These are phyloP conservation scores for Bufo gargarizans DNA, from an alignment of 2,113 vertebrate species.

Conservation along the genomic window DNA sequence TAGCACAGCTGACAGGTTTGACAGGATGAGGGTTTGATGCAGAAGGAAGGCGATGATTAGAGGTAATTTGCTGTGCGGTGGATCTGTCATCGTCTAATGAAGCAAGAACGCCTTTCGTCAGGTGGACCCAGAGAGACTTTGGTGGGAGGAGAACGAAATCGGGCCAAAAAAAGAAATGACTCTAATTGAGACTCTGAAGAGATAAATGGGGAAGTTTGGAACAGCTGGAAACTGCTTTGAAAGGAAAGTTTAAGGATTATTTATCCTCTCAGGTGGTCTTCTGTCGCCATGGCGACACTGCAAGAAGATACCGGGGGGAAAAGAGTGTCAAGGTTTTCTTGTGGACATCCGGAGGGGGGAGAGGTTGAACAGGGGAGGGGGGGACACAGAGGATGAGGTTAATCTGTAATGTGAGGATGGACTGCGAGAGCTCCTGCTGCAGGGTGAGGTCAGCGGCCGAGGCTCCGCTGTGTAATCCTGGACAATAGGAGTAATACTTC, in stretches of 20 bases:
- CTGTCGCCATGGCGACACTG: conserved; percentile 66
- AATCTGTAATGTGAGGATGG: not conserved
- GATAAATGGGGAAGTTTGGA: conserved; percentile 70
- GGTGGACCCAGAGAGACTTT: conserved; percentile 73
- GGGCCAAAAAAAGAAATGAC: conserved; percentile 64
- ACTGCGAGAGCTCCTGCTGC: too few species aligned
- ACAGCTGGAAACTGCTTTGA: conserved; percentile 66
- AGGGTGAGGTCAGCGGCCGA: too few species aligned
- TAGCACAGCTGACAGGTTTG: conserved; percentile 44
- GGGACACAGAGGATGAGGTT: conserved; percentile 62
- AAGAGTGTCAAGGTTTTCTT: conserved; percentile 46
- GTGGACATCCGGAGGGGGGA: conserved; percentile 33
- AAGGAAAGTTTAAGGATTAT: conserved; percentile 66
- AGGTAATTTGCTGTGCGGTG: conserved; percentile 72
- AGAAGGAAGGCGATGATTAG: conserved; percentile 74
- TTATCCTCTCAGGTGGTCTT: conserved; percentile 69
- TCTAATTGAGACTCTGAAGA: conserved; percentile 73
- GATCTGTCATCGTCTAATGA: conserved; percentile 76
- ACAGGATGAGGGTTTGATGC: conserved; percentile 35
- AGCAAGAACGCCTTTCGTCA: conserved; percentile 73
- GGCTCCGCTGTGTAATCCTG: too few species aligned
- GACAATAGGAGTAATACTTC: too few species aligned
- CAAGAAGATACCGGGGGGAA: conserved; percentile 32
- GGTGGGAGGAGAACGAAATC: conserved; percentile 68
- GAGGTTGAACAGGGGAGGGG: conserved; percentile 64